A percentile compares a stretch with the other conserved stretches of the same genome.
phyloP scores from a whole-genome alignment of 2,888 invertebrate genomes.

The Pseudococcus jackbeardsleyi region DNA sequence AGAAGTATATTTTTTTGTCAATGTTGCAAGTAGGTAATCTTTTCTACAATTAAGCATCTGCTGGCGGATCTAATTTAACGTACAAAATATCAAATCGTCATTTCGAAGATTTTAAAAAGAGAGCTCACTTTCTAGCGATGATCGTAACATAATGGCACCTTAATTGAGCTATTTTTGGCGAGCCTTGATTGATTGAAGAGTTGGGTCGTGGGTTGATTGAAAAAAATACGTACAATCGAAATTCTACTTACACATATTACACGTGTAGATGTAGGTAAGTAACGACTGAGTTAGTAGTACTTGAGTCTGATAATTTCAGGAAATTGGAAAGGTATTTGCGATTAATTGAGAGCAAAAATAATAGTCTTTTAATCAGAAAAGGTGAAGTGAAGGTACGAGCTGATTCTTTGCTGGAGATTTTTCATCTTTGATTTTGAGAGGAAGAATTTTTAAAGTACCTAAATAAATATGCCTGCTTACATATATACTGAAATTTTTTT shows the following conservation, averaged over 20 bases:
- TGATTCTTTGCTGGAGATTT: too few relatives aligned
- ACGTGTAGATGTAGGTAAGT: neutral
- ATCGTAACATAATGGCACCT: conserved; percentile 3
- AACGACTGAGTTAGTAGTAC: too few relatives aligned
- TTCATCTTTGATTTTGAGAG: too few relatives aligned
- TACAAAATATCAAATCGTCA: neutral
- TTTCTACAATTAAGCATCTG: neutral
- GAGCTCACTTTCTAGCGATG: conserved; percentile 27
- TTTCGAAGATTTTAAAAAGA: neutral
- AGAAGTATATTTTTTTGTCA: conserved; percentile 11
- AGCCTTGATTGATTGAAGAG: neutral
- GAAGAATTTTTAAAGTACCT: too few relatives aligned
- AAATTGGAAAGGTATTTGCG: too few relatives aligned
- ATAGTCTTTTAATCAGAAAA: too few relatives aligned
- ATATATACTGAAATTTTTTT: too few relatives aligned
- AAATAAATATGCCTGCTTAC: too few relatives aligned
- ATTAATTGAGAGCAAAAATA: too few relatives aligned
- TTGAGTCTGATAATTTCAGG: too few relatives aligned
- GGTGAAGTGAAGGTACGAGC: too few relatives aligned
- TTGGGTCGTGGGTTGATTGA: neutral
- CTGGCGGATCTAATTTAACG: conserved; percentile 46
- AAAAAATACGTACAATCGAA: neutral
- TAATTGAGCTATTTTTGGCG: conserved; percentile 30
- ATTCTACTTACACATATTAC: neutral
- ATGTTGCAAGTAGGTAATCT: conserved; percentile 7